A percentile compares a stretch with the other conserved stretches of the same genome.
phyloP scores from a whole-genome alignment of 2,888 invertebrate species.

The Ischnus inquisitorius region DNA sequence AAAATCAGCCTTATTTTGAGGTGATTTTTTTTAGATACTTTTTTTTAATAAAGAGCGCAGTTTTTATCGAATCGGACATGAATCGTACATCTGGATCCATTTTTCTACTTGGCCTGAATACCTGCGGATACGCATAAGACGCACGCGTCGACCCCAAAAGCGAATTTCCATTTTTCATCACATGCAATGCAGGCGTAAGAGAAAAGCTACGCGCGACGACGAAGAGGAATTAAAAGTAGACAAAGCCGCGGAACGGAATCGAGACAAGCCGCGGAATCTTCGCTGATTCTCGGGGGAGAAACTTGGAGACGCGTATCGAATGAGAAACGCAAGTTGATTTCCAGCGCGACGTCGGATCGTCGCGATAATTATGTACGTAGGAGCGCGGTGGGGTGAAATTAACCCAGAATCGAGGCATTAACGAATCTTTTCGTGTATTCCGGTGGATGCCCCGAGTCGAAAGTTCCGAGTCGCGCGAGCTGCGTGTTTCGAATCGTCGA shows the following conservation, averaged over 20 bases:
- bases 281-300: slow-evolving; percentile 61
- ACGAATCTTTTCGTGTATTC: slow-evolving; percentile 69
- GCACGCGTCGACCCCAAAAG: slow-evolving; percentile 75
- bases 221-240: slow-evolving; percentile 57
- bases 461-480: slow-evolving; percentile 68
- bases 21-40: neutral
- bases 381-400: slow-evolving; percentile 72
- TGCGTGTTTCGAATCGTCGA: slow-evolving; percentile 65
- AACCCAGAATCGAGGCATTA: slow-evolving; percentile 74
- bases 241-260: slow-evolving; percentile 40
- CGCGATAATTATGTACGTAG: slow-evolving; percentile 62
- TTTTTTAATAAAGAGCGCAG: neutral
- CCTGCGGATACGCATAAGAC: slow-evolving; percentile 70
- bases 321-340: slow-evolving; percentile 55
- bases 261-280: slow-evolving; percentile 17
- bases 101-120: slow-evolving; percentile 70
- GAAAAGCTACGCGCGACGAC: slow-evolving; percentile 36
- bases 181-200: slow-evolving; percentile 49
- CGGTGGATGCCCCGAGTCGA: slow-evolving; percentile 54
- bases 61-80: neutral
- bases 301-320: slow-evolving; percentile 64
- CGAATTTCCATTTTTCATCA: slow-evolving; percentile 71
- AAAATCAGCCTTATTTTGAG: neutral
- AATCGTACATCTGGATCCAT: neutral
- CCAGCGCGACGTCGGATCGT: slow-evolving; percentile 31